Conservation (phyloP, 2,113 vertebrate species). For the Pelusios castaneus region DNA sequence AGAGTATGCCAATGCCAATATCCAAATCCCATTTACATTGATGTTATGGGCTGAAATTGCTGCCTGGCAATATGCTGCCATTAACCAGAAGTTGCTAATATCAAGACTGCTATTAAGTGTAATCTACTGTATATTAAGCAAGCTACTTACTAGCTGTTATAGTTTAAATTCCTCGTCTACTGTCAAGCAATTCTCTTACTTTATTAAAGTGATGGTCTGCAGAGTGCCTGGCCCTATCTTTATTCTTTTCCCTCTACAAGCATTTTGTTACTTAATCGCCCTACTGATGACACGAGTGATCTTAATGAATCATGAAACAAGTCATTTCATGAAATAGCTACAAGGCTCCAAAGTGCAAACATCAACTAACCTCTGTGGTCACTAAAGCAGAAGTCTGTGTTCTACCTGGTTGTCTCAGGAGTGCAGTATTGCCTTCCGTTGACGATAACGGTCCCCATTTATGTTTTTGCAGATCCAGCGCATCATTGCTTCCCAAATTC, state of each 20-base stretch:
- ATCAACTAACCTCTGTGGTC: conserved; percentile 47
- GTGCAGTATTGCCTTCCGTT: background rate
- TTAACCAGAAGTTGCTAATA: background rate
- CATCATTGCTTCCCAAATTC: conserved; percentile 18
- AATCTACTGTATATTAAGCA: background rate
- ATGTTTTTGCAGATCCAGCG: conserved; percentile 7
- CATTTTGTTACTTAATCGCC: background rate
- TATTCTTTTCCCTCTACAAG: background rate
- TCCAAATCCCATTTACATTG: background rate
- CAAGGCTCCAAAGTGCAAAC: background rate
- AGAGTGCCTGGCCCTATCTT: background rate
- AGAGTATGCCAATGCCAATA: background rate
- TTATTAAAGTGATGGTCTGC: background rate
- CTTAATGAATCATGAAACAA: background rate
- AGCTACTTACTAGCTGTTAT: background rate
- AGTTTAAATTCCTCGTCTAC: background rate
- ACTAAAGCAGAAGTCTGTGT: background rate
- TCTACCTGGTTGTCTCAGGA: conserved; percentile 10
- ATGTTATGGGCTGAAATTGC: background rate
- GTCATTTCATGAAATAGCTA: background rate
- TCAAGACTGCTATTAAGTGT: background rate
- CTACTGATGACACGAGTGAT: background rate
- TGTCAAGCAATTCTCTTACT: background rate
- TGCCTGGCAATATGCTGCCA: background rate
- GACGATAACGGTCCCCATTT: conserved; percentile 34